Conservation (phyloP, 2,113 vertebrate species). For the Brienomyrus brachyistius region DNA sequence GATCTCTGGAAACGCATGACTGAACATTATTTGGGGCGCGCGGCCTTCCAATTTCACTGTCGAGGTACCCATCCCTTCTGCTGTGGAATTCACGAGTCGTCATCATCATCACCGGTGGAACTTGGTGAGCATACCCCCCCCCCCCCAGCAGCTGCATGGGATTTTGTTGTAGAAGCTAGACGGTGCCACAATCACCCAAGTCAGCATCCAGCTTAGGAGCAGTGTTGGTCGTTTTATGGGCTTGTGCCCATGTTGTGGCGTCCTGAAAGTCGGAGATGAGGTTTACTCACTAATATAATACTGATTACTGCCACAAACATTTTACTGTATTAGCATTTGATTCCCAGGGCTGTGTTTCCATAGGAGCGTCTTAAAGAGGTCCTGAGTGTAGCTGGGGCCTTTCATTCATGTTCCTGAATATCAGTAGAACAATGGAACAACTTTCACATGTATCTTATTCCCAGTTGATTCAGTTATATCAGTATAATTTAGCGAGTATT, state of each 20-base stretch:
- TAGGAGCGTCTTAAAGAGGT: background rate
- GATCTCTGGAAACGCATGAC: conserved; percentile 4
- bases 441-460: background rate
- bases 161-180: background rate
- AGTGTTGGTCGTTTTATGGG: conserved; percentile 6
- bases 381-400: background rate
- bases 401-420: background rate
- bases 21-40: background rate
- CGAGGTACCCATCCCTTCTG: background rate
- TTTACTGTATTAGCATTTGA: background rate
- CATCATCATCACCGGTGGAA: background rate
- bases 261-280: background rate
- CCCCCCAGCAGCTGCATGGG: too few species aligned
- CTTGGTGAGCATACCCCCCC: background rate
- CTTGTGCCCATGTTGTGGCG: conserved; percentile 22
- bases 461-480: background rate
- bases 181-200: conserved; percentile 5
- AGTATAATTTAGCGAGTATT: background rate
- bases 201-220: background rate
- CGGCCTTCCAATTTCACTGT: background rate
- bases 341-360: background rate
- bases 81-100: background rate
- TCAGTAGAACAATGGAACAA: background rate
- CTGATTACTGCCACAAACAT: background rate
- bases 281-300: background rate